phyloP scores from a whole-genome alignment of 2,797 vertebrate genomes.

The Sebastes steindachneri region DNA sequence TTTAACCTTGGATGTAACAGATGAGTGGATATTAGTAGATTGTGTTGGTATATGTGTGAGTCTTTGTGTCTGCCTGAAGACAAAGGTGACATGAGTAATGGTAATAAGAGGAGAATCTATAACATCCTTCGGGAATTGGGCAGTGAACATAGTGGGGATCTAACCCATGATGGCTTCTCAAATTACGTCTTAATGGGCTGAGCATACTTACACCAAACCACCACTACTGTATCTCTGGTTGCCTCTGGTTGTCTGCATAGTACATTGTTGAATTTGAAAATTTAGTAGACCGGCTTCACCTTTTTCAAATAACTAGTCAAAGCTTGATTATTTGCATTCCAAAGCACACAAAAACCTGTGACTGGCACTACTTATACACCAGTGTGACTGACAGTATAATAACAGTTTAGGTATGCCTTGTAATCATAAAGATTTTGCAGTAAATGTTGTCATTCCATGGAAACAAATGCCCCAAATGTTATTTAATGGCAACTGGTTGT shows the following conservation, averaged over 20 bases:
- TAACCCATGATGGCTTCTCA: constrained; percentile 9
- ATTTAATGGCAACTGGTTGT: background rate
- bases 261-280: background rate
- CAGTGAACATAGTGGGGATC: background rate
- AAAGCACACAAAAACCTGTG: background rate
- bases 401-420: background rate
- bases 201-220: background rate
- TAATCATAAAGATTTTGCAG: background rate
- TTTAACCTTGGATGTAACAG: background rate
- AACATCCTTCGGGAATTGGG: constrained; percentile 9
- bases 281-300: background rate
- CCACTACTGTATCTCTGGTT: background rate
- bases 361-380: background rate
- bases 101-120: constrained; percentile 29
- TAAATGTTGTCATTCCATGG: background rate
- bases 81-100: constrained; percentile 33
- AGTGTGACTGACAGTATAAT: background rate
- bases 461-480: background rate
- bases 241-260: background rate
- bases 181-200: constrained; percentile 13
- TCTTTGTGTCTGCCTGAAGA: background rate
- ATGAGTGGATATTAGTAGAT: constrained; percentile 6
- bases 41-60: background rate
- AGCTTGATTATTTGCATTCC: constrained; percentile 12
- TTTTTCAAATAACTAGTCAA: constrained; percentile 10